These are phyloP conservation scores for Ptychochromis oligacanthus DNA, from an alignment of 2,113 vertebrate species.

Conservation along the genomic window DNA sequence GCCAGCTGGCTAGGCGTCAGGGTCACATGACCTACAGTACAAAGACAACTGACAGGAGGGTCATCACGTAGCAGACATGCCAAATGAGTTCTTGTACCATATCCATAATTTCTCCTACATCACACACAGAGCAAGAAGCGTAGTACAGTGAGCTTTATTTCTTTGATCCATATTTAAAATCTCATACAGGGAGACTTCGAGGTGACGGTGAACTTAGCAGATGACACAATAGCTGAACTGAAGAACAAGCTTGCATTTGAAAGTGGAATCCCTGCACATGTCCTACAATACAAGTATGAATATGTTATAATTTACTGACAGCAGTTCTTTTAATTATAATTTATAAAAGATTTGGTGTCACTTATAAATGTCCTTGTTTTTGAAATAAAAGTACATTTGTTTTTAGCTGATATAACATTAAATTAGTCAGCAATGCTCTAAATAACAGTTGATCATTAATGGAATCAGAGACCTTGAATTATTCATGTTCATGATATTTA, in stretches of 20 bases:
- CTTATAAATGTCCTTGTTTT: background rate
- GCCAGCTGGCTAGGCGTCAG: too few relatives aligned
- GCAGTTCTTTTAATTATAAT: background rate
- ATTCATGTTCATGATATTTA: too few relatives aligned
- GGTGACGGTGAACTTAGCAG: constrained; percentile 33
- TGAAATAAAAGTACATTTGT: background rate
- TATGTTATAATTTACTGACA: background rate
- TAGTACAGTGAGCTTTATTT: background rate
- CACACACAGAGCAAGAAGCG: background rate
- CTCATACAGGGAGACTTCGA: constrained; percentile 56
- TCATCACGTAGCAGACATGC: too few relatives aligned
- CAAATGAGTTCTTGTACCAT: too few relatives aligned
- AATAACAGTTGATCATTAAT: background rate
- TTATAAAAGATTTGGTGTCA: background rate
- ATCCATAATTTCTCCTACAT: background rate
- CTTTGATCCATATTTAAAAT: background rate
- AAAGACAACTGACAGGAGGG: too few relatives aligned
- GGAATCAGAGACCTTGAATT: background rate
- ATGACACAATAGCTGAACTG: constrained; percentile 26
- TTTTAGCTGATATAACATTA: background rate
- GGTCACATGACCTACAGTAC: too few relatives aligned
- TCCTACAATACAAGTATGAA: constrained; percentile 50
- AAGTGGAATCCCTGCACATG: constrained; percentile 50
- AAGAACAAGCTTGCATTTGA: constrained; percentile 36
- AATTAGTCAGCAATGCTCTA: background rate